Base-by-base conservation (phyloP, 2,888 invertebrate species). In the Hyalella azteca region DNA sequence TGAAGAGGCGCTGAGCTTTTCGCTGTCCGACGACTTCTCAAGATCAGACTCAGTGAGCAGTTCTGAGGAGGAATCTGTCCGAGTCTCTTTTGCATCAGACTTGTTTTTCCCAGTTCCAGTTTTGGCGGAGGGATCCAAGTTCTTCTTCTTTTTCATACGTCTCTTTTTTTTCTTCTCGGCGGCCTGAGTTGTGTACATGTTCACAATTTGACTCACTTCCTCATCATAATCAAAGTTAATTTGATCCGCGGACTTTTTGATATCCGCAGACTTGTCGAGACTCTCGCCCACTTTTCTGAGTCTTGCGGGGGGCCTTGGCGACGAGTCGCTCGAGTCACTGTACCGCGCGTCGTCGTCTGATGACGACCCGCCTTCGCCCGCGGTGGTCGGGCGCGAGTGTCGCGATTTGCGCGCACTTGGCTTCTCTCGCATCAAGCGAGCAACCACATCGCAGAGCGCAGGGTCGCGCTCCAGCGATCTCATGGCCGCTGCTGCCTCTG, bases 151-250 rank as follows among this genome's bases (percentile, higher is more conserved):
- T 76, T 79, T 81, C 77, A 66, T 75, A 41, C 75, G 59, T 36
- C 81, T 77, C 73, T 81, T 83, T 59, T 83, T 81, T 45, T 83
- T 83, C 78, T 81, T 83, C 41, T 80, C 41, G 39, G 80, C 80
- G 36, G 81, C 83, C 73, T 80, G 54, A 66, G 80, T 81, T 19
- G 83, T 80, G 49, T 83, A 83, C 77, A 83, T 78, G 50, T 83
- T 77, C 73, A 83, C 81, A 48, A 83, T 81, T 41, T 80, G 77
- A 73, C 81, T 80, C 39, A 83, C 83, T 77, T 83, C 83, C 22
- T 83, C 83, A 9, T 59, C 66, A 22, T 60, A 36, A 32, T 49
- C 39, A 36, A 54, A 9, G n/a, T 29, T 29, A 39, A 36, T 7
- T 26, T 59, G 32, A 19, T 50, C 78, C 19, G 78, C 49, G 39